Evolutionary conservation across 1,140 invertebrate genomes (phyloP), one percentile per base, ranked within the genome.

Genomic region (Aphelinus certus): DNA sequence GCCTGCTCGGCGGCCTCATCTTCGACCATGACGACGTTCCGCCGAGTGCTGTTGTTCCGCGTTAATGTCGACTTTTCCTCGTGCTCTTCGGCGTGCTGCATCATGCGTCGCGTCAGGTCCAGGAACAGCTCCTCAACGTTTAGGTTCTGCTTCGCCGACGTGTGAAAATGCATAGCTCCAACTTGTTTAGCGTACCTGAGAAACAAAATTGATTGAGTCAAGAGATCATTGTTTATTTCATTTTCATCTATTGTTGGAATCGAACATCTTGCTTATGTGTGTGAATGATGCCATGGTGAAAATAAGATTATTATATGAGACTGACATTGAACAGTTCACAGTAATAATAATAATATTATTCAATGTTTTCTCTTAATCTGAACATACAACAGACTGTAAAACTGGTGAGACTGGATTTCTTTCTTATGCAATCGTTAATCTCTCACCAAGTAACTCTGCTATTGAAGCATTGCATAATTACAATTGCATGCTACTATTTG

Each of bases 41-140:
- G 85, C 76, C 90, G 84, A 62, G 83, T 86, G 75, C 87, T 90
- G 75, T 86, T 91, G 72, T 86, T 87, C 61, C 88, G 85, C n/a
- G 84, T 88, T 51, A 91, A 79, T 3, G 84, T 84, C 2, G 86
- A 88, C 48, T 86, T 86, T 77, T 89, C 85, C 56, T 87, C 85
- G 26, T 85, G 84, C 80, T 88, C 86, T 71, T 89, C 88, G 9
- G 87, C 88, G 73, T 87, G 86, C 48, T 88, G 83, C 62, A 93
- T 89, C 92, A 93, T 93, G 62, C 90, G 84, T 66, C 92, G 91
- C 42, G 94, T 94, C 63, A 99, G 86, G 78, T 96, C 93, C 58
- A 97, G 84, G 86, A 99, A 99, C 83, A 99, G 89, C 79, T 98
- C 96, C 83, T 98, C 95, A 43, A 99, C 95, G 47, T 96, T 95